Base-by-base conservation (phyloP, 2,888 invertebrate genomes). In the Chesias legatella region DNA sequence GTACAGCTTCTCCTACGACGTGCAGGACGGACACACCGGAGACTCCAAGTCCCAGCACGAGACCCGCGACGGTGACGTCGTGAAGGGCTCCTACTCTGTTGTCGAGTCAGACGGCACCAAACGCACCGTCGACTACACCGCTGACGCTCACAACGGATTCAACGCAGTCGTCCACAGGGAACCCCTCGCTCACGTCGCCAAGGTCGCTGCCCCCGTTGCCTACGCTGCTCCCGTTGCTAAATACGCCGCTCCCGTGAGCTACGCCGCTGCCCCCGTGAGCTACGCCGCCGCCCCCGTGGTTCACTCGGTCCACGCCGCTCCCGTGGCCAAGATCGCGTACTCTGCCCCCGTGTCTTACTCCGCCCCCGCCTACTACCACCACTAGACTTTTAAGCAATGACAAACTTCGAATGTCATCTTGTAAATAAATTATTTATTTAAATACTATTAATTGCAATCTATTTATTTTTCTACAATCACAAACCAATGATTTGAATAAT, bases 101-200 rank as follows among this genome's bases (percentile, higher is more conserved):
- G 73, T 76, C 6, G 89, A 89, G 48, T 72, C 89, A 23, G 89
- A 89, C 49, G 89, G 89, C 48, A 78, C 72, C 60, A 79, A 78
- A 65, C 81, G 89, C 48, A 86, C 79, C 34, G 89, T 89, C 0
- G 89, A 89, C 21, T 89, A 89, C 72, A 83, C 83, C 43, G 88
- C 89, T 42, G 89, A 89, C 55, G 72, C 79, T 20, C 70, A 83
- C 60, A 80, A 85, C 51, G 88, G 89, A 39, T 89, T 89, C 72
- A 89, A 89, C 65, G 89, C 89, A 21, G 83, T 89, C 20, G 89
- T 89, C 7, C 81, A 73, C 66, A 79, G 60, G 49, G 84, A 85
- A 51, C 79, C 88, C 28, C 61, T 88, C 53, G 77, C 58, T 29
- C 63, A 65, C 30, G 59, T 65, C 20, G 54, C 62, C 27, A 62